Conservation (phyloP, 2,797 vertebrate species). For the Tangara arthus region DNA sequence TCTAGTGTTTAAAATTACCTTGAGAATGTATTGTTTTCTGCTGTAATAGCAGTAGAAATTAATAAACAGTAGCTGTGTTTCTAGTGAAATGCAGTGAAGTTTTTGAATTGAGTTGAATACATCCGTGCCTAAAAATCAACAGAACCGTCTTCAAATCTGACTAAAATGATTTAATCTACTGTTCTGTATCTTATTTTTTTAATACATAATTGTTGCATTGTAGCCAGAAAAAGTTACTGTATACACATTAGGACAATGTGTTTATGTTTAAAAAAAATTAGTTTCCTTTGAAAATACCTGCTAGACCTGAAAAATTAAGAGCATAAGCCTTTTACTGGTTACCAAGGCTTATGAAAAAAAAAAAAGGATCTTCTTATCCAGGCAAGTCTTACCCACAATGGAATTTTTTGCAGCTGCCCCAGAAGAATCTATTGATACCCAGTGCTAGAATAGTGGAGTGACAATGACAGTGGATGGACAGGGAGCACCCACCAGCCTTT, state of each 20-base stretch:
- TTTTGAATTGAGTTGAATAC: background rate
- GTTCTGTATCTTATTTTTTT: background rate
- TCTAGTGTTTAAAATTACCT: background rate
- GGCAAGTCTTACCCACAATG: background rate
- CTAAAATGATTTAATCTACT: background rate
- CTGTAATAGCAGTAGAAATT: background rate
- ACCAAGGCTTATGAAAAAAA: background rate
- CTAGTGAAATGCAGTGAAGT: background rate
- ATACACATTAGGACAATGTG: background rate
- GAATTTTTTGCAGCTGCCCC: background rate
- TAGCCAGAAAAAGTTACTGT: background rate
- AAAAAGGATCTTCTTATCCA: background rate
- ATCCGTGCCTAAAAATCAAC: background rate
- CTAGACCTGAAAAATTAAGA: background rate
- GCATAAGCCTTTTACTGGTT: background rate
- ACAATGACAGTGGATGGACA: background rate
- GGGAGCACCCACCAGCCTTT: background rate
- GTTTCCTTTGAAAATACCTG: slow-evolving; percentile 10
- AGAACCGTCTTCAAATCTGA: background rate
- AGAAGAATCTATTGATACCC: background rate
- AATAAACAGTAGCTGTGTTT: background rate
- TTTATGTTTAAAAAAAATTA: background rate
- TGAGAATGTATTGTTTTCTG: background rate
- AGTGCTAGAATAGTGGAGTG: background rate
- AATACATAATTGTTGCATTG: background rate